These are phyloP conservation scores for Actinernus sp. DNA, from an alignment of 92 coral and sea anemone species.

Conservation along the genomic window DNA sequence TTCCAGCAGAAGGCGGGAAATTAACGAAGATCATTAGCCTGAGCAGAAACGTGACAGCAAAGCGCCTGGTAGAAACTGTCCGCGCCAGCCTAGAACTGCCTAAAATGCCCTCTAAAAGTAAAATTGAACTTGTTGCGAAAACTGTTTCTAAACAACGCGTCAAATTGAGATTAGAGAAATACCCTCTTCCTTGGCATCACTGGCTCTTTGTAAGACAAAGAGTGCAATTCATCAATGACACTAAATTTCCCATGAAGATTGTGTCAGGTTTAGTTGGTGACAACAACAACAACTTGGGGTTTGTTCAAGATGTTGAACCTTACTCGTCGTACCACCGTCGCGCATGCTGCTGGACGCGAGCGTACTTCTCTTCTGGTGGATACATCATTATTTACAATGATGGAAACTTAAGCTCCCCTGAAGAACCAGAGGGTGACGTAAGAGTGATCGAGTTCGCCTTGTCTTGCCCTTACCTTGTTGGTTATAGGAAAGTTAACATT, in stretches of 20 bases:
- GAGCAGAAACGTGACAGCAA: not conserved
- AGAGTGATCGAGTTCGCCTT: too few species aligned
- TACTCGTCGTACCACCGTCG: conserved; percentile 5
- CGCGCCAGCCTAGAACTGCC: conserved; percentile 3
- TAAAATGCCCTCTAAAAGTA: conserved; percentile 4
- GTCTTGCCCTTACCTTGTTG: too few species aligned
- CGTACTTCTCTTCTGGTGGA: conserved; percentile 28
- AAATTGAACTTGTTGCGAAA: conserved; percentile 16
- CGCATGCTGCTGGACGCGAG: too few species aligned
- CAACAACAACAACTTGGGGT: conserved; percentile 28
- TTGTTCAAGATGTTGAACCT: conserved; percentile 33
- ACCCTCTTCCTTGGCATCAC: too few species aligned
- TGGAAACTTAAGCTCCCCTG: too few species aligned
- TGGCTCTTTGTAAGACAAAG: too few species aligned
- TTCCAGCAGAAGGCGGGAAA: conserved; percentile 28
- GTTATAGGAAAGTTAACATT: conserved; percentile 13
- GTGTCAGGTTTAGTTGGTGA: too few species aligned
- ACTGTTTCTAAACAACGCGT: conserved; percentile 11
- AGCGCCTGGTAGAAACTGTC: conserved; percentile 16
- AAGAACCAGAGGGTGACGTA: too few species aligned
- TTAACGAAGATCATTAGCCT: too few species aligned
- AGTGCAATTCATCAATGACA: conserved; percentile 29
- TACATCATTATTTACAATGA: too few species aligned
- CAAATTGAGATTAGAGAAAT: too few species aligned
- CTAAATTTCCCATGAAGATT: too few species aligned